Percentiles rank a stretch among this genome's conserved stretches.
These are phyloP conservation scores for Circaetus cinerascens DNA, from an alignment of 2,113 vertebrate species.

Conservation along the genomic window DNA sequence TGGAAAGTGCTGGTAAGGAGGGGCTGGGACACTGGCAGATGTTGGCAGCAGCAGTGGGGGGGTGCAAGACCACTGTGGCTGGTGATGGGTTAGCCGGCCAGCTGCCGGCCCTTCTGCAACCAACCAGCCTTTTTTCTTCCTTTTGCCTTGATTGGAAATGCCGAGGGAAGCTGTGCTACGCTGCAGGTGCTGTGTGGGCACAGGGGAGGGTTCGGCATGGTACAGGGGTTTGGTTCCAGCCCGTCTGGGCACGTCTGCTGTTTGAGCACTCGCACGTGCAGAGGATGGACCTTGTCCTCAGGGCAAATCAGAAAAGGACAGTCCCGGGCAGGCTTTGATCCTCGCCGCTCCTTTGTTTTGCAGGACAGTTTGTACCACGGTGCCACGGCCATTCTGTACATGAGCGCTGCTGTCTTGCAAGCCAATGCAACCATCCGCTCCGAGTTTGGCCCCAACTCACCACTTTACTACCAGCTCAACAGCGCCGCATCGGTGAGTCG, in stretches of 20 bases:
- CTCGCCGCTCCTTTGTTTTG: fast-evolving
- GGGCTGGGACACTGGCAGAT: neutral
- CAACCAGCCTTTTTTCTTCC: neutral
- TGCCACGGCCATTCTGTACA: conserved; percentile 25
- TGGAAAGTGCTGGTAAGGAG: conserved; percentile 63
- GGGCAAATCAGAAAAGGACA: neutral
- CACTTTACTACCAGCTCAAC: conserved; percentile 27
- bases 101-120: fast-evolving
- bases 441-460: fast-evolving
- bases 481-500: neutral
- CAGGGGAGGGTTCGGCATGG: fast-evolving
- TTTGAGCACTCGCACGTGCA: fast-evolving
- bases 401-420: conserved; percentile 55
- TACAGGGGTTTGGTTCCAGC: neutral
- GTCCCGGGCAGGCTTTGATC: neutral
- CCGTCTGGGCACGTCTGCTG: fast-evolving
- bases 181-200: fast-evolving
- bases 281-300: neutral
- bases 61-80: fast-evolving
- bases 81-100: fast-evolving
- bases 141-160: neutral
- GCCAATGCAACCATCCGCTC: conserved; percentile 4
- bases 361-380: conserved; percentile 58
- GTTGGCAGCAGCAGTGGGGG: neutral
- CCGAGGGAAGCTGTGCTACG: neutral